phyloP scores from a whole-genome alignment of 2,797 vertebrate species.

The Falco peregrinus region DNA sequence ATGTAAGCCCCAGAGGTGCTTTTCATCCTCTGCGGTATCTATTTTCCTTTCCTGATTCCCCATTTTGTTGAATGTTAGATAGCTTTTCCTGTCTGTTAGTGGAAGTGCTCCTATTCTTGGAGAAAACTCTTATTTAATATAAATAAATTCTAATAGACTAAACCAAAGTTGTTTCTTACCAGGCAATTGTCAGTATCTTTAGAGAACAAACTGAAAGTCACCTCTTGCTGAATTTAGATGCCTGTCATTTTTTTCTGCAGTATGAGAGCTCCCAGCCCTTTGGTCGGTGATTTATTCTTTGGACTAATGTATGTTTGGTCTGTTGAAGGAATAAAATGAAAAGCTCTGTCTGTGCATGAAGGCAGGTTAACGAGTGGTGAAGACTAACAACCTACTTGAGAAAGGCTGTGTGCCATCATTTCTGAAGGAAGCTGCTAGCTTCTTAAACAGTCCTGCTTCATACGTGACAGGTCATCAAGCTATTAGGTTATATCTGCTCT shows the following conservation, averaged over 20 bases:
- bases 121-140: not conserved
- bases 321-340: not conserved
- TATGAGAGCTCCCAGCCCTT: not conserved
- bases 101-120: not conserved
- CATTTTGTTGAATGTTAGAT: not conserved
- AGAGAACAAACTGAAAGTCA: not conserved
- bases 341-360: not conserved
- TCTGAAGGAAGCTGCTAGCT: not conserved
- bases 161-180: not conserved
- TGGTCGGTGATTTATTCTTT: not conserved
- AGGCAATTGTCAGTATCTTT: not conserved
- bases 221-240: not conserved
- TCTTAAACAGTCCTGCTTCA: not conserved
- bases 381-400: not conserved
- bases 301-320: not conserved
- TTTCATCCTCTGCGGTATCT: not conserved
- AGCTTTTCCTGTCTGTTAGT: not conserved
- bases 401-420: not conserved
- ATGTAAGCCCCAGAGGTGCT: not conserved
- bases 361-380: not conserved
- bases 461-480: not conserved
- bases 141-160: not conserved
- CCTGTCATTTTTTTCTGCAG: not conserved
- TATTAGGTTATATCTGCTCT: not conserved
- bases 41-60: not conserved